Evolutionary conservation across 2,113 vertebrate species (phyloP), one percentile per base, ranked within the genome.

Genomic region (Alexandromys fortis): DNA sequence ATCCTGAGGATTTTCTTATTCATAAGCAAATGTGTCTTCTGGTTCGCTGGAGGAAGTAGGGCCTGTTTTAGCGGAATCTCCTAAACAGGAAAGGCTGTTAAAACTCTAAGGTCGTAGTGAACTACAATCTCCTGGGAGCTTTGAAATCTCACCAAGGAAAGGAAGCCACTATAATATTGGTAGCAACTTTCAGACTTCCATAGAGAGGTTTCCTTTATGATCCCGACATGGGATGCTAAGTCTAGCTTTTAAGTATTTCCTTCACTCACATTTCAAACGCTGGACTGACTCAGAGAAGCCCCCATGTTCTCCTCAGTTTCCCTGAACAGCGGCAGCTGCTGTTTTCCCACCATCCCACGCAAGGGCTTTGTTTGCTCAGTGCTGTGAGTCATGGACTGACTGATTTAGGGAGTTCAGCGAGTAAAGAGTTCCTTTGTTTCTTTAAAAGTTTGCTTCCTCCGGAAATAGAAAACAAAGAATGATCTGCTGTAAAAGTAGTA

Each of bases 121-220:
- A 96, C 76, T 91, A 22, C 5, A 45, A 79, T 91, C 47, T 92
- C 78, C 89, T 94, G 79, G 76, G 8, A 93, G 65, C 76, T 68
- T 90, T 82, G 92, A 90, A 88, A 82, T 55, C 65, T 90, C 89
- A 90, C 28, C 72, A 94, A 92, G 90, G 79, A 90, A 93, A 92
- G 63, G 63, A 90, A 91, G 78, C 58, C 92, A 92, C 24, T 73
- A 55, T 89, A 85, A 63, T 93, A 55, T 76, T 91, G 75, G 65
- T 90, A 67, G 28, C 77, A 91, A 33, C 58, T 79, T 89, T 89
- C 86, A 92, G 82, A 76, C 55, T 86, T 86, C 42, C 79, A 49
- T 38, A 92, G 81, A 65, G 26, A 90, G 28, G 45, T 52, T 92
- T 90, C 76, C 58, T 76, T 65, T 65, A 52, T 55, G 77, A 22